phyloP scores from a whole-genome alignment of 2,888 invertebrate genomes.

The Epinotia brunnichana region DNA sequence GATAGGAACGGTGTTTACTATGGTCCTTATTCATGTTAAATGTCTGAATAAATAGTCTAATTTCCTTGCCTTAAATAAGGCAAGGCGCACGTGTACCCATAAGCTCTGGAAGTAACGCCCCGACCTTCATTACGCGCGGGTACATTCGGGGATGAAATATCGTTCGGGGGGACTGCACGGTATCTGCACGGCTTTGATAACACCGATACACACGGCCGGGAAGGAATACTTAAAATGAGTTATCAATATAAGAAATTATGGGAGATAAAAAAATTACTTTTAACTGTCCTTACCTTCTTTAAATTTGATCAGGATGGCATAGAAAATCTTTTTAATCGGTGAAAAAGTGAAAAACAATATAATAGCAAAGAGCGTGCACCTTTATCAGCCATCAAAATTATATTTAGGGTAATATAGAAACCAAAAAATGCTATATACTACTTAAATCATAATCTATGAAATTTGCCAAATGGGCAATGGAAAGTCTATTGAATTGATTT shows the following conservation, averaged over 20 bases:
- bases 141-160: conserved; percentile 69
- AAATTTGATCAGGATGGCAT: too few species aligned
- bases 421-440: too few species aligned
- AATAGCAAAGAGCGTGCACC: too few species aligned
- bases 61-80: conserved; percentile 23
- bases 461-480: too few species aligned
- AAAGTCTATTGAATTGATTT: not conserved
- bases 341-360: too few species aligned
- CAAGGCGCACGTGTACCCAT: conserved; percentile 52
- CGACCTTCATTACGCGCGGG: conserved; percentile 64
- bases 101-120: conserved; percentile 50
- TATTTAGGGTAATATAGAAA: too few species aligned
- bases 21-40: not conserved
- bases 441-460: too few species aligned
- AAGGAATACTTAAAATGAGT: not conserved
- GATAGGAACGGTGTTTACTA: not conserved
- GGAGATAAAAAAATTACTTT: too few species aligned
- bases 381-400: too few species aligned
- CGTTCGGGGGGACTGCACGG: conserved; percentile 54
- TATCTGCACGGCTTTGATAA: conserved; percentile 63
- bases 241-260: not conserved
- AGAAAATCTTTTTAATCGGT: too few species aligned
- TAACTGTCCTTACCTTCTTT: too few species aligned
- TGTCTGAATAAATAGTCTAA: conserved; percentile 18
- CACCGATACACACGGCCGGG: conserved; percentile 50